Evolutionary conservation across 2,797 vertebrate species (phyloP), one percentile per base, ranked within the genome.

Genomic region (Megaceryle alcyon): DNA sequence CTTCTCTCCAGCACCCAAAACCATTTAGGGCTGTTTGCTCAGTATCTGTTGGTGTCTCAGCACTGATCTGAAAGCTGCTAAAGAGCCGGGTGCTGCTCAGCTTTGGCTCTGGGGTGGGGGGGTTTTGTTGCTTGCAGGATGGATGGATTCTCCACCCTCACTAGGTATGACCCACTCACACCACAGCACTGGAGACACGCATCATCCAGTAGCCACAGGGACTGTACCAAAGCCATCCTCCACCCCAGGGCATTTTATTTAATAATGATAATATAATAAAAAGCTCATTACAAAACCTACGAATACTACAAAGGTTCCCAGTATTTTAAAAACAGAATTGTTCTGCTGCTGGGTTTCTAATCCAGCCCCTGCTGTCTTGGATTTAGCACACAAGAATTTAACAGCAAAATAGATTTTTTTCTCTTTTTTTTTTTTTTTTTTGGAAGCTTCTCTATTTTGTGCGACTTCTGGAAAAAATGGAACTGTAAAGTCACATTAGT

Each of bases 241-340:
- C 63, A 86, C 77, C 91, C 90, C 39, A 28, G 70, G 66, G 63
- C 31, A 68, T 31, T 63, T 35, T 35, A 31, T 76, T 82, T 84
- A 21, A 71, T 46, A 69, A 76, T 4, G 14, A 43, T 11, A 65
- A 82, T 25, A 60, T 33, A 81, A 66, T 80, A 95, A 96, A 96
- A 86, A 73, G 39, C 90, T 91, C 5, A 0, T 88, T 96, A 94
- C 53, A 93, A 96, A 97, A 92, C 80, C 73, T 84, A 90, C 41
- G 70, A 91, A 48, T 26, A 84, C 63, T 91, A 94, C 44, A 94
- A 92, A 65, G 63, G 82, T 84, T 94, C 82, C 90, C 77, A 90
- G 82, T 92, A 69, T 84, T 88, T 70, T 82, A 84, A 90, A 95
- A 95, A 92, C 46, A 93, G 73, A 88, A 68, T 12, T 28, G 70